Conservation (phyloP, 2,888 invertebrate genomes). For the Amphipoea lucens region DNA sequence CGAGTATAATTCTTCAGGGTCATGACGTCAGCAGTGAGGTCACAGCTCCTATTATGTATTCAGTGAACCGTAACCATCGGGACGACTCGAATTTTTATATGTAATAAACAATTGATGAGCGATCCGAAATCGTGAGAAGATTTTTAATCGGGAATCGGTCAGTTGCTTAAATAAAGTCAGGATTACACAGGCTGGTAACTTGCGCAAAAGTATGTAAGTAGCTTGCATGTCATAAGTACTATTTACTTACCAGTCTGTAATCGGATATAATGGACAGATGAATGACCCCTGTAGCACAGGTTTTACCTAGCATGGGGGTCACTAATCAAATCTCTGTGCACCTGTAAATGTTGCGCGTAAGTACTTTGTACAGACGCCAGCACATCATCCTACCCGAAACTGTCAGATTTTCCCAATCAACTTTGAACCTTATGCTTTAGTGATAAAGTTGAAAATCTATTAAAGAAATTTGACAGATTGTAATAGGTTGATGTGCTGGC, state of each 20-base stretch:
- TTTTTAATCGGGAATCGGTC: constrained; percentile 40
- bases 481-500: no score
- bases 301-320: neutral
- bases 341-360: neutral
- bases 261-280: neutral
- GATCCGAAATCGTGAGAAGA: constrained; percentile 61
- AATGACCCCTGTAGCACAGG: neutral
- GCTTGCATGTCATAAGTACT: neutral
- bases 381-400: no score
- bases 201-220: neutral
- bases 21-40: constrained; percentile 66
- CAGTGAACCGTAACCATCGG: constrained; percentile 58
- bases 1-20: constrained; percentile 60
- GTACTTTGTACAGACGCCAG: no score
- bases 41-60: constrained; percentile 70
- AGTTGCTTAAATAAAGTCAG: constrained; percentile 4
- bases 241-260: neutral
- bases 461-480: no score
- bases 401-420: no score
- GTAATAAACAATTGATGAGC: constrained; percentile 64
- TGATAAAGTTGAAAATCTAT: no score
- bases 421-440: no score
- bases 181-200: neutral
- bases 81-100: constrained; percentile 66
- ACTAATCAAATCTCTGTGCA: neutral